Evolutionary conservation across 2,797 vertebrate genomes (phyloP).

Genomic region (Megaceryle alcyon): DNA sequence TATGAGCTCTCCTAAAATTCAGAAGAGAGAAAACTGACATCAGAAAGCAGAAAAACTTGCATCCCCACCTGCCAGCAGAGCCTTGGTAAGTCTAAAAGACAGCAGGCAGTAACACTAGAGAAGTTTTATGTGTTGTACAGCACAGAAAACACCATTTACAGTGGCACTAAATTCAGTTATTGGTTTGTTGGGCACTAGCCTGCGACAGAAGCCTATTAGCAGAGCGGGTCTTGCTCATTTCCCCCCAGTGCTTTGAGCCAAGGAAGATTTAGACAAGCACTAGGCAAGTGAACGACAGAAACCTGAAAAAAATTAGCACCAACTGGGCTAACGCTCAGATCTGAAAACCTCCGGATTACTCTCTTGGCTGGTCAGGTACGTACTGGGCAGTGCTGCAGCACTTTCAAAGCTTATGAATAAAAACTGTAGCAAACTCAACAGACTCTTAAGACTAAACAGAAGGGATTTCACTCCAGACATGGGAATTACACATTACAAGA

Average conservation of each 20-base stretch:
- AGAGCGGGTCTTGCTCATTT: background rate
- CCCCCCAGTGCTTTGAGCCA: background rate
- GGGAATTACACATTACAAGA: background rate
- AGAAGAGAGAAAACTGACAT: background rate
- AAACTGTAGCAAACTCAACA: background rate
- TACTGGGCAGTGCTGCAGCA: background rate
- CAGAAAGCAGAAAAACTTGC: background rate
- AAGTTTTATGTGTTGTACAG: rapidly evolving
- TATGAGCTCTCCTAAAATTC: slow-evolving; percentile 91
- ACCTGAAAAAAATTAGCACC: background rate
- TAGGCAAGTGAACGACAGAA: background rate
- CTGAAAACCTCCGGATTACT: background rate
- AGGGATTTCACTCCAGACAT: background rate
- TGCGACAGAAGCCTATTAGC: rapidly evolving
- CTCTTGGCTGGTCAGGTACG: background rate
- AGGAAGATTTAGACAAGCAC: background rate
- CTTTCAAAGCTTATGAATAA: background rate
- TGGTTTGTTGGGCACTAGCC: rapidly evolving
- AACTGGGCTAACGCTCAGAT: background rate
- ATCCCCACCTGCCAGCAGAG: background rate
- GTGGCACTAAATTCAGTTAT: rapidly evolving
- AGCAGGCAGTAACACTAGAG: rapidly evolving
- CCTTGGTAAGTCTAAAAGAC: rapidly evolving
- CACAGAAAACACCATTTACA: background rate
- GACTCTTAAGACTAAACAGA: background rate